Conservation (phyloP, 2,888 invertebrate genomes). For the Xylocampa areola region DNA sequence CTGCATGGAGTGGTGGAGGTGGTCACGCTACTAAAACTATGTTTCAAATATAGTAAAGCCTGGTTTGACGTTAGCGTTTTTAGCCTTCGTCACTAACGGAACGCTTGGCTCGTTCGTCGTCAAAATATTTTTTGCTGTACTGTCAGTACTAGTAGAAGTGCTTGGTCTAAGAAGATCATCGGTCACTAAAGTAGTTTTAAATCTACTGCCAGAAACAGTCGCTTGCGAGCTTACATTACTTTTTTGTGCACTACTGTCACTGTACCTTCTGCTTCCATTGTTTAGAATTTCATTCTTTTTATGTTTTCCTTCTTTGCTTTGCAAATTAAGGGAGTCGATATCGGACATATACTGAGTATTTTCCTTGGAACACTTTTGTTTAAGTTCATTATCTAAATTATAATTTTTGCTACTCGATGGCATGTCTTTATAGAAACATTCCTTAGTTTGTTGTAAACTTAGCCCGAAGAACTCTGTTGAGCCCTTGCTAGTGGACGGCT, state of each 20-base stretch:
- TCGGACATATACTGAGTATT: constrained; percentile 67
- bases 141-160: constrained; percentile 70
- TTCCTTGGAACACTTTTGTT: constrained; percentile 74
- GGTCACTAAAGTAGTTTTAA: constrained; percentile 81
- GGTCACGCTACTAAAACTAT: constrained; percentile 29
- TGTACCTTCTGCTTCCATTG: constrained; percentile 80
- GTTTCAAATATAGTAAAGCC: constrained; percentile 78
- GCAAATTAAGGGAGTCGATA: constrained; percentile 72
- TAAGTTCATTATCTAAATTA: constrained; percentile 74
- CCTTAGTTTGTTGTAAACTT: constrained; percentile 79
- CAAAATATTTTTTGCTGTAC: constrained; percentile 66
- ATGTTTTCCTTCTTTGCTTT: constrained; percentile 70
- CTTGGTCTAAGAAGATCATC: constrained; percentile 73
- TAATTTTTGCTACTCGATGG: constrained; percentile 84
- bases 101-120: constrained; percentile 46
- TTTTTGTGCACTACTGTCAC: constrained; percentile 81
- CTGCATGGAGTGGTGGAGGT: constrained; percentile 11
- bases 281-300: constrained; percentile 76
- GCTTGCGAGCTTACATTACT: constrained; percentile 66
- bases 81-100: constrained; percentile 80
- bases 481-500: constrained; percentile 70
- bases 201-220: constrained; percentile 74
- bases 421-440: constrained; percentile 80
- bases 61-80: constrained; percentile 73
- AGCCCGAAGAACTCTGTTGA: constrained; percentile 77